Evolutionary conservation across 2,888 invertebrate genomes (phyloP).

Genomic region (Polymixis lichenea): DNA sequence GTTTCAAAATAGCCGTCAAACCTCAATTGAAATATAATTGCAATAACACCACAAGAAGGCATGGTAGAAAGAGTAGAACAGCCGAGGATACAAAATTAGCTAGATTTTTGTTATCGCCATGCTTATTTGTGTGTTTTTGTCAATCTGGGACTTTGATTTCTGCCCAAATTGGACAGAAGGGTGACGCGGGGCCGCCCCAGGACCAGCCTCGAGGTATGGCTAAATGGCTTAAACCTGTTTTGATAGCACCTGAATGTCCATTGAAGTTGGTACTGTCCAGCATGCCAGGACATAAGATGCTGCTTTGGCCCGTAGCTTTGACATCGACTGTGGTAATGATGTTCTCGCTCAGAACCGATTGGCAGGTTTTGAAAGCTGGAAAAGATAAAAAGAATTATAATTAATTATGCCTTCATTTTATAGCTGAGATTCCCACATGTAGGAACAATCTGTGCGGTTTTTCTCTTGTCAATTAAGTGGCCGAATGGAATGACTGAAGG

Average conservation of each 20-base stretch:
- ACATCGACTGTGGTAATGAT: constrained; percentile 80
- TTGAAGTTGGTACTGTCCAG: constrained; percentile 82
- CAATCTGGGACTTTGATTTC: constrained; percentile 90
- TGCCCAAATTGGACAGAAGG: constrained; percentile 94
- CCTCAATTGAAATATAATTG: constrained; percentile 69
- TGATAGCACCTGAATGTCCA: constrained; percentile 91
- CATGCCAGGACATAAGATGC: constrained; percentile 78
- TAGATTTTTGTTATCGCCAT: constrained; percentile 65
- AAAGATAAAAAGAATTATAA: constrained; percentile 46
- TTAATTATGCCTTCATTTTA: not conserved
- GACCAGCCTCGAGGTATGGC: constrained; percentile 96
- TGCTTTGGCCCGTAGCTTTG: constrained; percentile 76
- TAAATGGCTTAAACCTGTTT: constrained; percentile 93
- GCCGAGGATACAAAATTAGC: constrained; percentile 68
- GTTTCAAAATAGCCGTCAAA: constrained; percentile 72
- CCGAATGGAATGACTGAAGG: constrained; percentile 24
- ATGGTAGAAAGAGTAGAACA: constrained; percentile 73
- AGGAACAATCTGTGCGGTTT: not conserved
- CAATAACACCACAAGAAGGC: constrained; percentile 70
- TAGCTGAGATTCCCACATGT: not conserved
- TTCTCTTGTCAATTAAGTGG: constrained; percentile 21
- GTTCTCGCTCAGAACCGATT: constrained; percentile 80
- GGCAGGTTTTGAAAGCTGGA: constrained; percentile 81
- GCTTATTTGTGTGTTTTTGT: constrained; percentile 69
- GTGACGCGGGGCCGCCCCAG: constrained; percentile 95